Conservation (phyloP, 2,797 vertebrate species). For the Sebastes hubbsi region DNA sequence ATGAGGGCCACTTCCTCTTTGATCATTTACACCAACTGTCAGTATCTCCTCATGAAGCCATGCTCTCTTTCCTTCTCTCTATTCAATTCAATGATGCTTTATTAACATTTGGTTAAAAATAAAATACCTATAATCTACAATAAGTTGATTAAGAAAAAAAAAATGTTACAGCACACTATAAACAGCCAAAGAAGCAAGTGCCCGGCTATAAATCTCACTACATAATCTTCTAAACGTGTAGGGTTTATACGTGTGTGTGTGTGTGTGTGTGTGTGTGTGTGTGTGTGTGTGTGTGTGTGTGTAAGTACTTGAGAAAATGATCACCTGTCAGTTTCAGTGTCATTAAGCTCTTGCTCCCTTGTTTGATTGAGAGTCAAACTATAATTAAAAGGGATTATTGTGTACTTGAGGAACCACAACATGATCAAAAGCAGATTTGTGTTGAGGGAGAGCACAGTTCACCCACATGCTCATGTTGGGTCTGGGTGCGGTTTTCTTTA, state of each 20-base stretch:
- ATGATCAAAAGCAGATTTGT: slow-evolving; percentile 51
- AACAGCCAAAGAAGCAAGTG: not conserved
- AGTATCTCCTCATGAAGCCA: not conserved
- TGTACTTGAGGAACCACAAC: not conserved
- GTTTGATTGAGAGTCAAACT: slow-evolving; percentile 20
- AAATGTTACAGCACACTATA: not conserved
- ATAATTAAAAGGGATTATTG: slow-evolving; percentile 53
- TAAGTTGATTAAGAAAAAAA: not conserved
- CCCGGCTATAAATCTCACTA: not conserved
- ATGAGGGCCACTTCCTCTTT: slow-evolving; percentile 47
- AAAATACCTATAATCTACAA: not conserved
- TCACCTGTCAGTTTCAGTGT: slow-evolving; percentile 34
- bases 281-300: not conserved
- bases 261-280: too few species aligned
- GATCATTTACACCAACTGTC: slow-evolving; percentile 10
- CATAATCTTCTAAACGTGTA: not conserved
- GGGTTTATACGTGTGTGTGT: too few species aligned
- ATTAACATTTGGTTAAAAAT: not conserved
- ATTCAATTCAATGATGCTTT: not conserved
- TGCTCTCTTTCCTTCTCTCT: not conserved
- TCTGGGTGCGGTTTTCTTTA: slow-evolving; percentile 31
- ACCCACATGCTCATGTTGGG: slow-evolving; percentile 25
- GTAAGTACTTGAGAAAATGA: not conserved
- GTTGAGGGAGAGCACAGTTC: slow-evolving; percentile 16
- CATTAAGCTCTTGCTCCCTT: slow-evolving; percentile 13